Base-by-base conservation (phyloP, 2,113 vertebrate genomes). In the Cheirogaleus medius region DNA sequence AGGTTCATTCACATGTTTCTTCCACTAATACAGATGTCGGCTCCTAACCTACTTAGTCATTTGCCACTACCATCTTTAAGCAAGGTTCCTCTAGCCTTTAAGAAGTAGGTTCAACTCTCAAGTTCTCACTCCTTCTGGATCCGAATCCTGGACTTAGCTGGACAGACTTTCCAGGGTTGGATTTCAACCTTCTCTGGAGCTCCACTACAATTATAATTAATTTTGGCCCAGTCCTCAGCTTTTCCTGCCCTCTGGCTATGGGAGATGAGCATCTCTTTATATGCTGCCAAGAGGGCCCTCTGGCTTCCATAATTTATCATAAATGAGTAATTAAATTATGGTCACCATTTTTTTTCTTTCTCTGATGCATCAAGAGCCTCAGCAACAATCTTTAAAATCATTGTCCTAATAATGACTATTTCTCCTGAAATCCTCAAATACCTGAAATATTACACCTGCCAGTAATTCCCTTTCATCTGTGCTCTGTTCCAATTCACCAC, bases 401-500 rank as follows among this genome's bases (percentile, higher is more conserved):
- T 56, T 63, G 47, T 69, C 84, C 15, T 76, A 32, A 9, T 63
- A n/a, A 81, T 32, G 37, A 14, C 17, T 37, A 4, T 66, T 63
- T 96, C 39, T 47, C 47, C 8, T 66, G 60, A n/a, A 71, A 44
- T 52, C 32, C 60, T 74, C 15, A 44, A 52, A 34, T 18, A 60
- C 32, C 34, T 6, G 13, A 8, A 8, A 54, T 10, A 27, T 4
- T 14, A 3, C 8, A 34, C 37, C 2, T 3, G 34, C 10, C 8
- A 0, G 23, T 18, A 25, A 23, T 47, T 76, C 8, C 44, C 17
- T 69, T 56, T 44, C 34, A 3, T 12, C 2, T 13, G 13, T 37
- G 6, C 1, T 64, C 18, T n/a, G 27, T 34, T 27, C 37, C 5
- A 25, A 5, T 12, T 56, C 0, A 0, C 15, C 29, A 18, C 3